Evolutionary conservation across 2,797 vertebrate species (phyloP).

Genomic region (Oceanodroma leucorhoa): DNA sequence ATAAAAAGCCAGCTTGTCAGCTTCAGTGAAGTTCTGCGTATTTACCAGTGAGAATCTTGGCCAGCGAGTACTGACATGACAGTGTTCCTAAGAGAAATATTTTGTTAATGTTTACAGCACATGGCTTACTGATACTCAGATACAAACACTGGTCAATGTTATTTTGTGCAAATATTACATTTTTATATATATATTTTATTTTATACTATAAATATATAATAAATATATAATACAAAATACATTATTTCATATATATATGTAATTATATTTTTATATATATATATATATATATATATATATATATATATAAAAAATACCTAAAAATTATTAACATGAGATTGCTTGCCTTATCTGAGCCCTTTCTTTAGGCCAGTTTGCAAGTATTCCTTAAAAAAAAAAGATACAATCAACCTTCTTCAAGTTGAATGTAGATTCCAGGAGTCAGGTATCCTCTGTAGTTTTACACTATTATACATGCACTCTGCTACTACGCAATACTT

Average conservation of each 20-base stretch:
- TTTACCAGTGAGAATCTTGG: background rate
- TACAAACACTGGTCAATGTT: background rate
- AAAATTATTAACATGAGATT: background rate
- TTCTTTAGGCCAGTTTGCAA: background rate
- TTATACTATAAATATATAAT: too few species aligned
- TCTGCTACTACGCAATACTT: background rate
- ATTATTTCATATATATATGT: too few species aligned
- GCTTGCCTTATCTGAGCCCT: background rate
- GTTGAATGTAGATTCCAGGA: background rate
- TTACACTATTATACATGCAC: background rate
- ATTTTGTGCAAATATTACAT: background rate
- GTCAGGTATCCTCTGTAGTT: background rate
- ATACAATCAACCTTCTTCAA: background rate
- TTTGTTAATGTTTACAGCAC: background rate
- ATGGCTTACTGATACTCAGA: background rate
- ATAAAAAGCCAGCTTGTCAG: background rate
- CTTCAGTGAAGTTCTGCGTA: background rate
- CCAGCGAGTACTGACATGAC: background rate
- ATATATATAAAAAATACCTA: background rate
- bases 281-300: too few species aligned
- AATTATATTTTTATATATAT: too few species aligned
- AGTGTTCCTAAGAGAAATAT: background rate
- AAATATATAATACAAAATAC: too few species aligned
- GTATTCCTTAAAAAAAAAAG: background rate
- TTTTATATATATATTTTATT: too few species aligned